Evolutionary conservation across 1,140 invertebrate genomes (phyloP), one percentile per base, ranked within the genome.

Genomic region (Sesamia nonagrioides): DNA sequence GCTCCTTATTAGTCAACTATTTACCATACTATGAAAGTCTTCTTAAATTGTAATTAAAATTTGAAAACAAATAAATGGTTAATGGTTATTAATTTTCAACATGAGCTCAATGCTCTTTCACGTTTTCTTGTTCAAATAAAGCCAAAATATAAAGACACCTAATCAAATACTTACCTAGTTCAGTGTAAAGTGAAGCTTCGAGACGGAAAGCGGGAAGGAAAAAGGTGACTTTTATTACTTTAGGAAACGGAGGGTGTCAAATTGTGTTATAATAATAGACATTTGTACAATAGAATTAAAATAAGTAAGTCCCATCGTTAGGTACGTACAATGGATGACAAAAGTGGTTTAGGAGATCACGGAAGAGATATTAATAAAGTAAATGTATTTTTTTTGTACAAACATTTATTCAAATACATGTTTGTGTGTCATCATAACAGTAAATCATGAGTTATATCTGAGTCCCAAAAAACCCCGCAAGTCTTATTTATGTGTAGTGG

Each of bases 21-120:
- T n/a, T 27, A 13, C 33, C 50, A 50, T n/a, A 50, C 40, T 13
- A n/a, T n/a, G 42, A 9, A 21, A 33, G 11, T 15, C 9, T 48
- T 15, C 21, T 48, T 48, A 42, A 50, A 33, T 68, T 48, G 48
- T 68, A n/a, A 68, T 37, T 68, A 27, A 50, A 45, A 13, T 15
- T 18, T 48, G 35, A 17, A 68, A 68, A 68, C 18, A 68, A 68
- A 68, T 68, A 42, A 68, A 50, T 27, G 63, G 40, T 48, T 68
- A 68, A 50, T 27, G 63, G 40, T 48, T 68, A 68, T 68, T 48
- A 68, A 50, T 68, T 68, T 27, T 42, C 6, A 63, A 17, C 37
- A n/a, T 42, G 21, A 63, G n/a, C 37, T 63, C 54, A 56, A 21
- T 56, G 54, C 18, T 21, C 13, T 63, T 63, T 63, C 17, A 17